A percentile compares a stretch with the other conserved stretches of the same genome.
Evolutionary conservation across 2,888 invertebrate species (phyloP).

Genomic region (Ichneumoninae sp.): DNA sequence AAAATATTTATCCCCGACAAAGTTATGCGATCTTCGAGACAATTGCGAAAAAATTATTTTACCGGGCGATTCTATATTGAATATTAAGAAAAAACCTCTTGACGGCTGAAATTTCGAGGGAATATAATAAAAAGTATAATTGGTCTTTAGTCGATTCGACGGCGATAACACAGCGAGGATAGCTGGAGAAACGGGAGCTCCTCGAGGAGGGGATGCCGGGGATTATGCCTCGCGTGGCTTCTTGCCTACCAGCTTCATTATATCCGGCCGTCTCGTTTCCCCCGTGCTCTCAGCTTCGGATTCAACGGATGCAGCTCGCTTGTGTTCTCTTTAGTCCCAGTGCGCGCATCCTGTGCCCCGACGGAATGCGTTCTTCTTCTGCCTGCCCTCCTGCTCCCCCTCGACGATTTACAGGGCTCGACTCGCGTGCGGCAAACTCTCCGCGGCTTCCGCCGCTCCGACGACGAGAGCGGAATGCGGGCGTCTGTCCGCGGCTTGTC

Average conservation of each 20-base stretch:
- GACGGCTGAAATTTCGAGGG: neutral
- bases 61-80: neutral
- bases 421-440: conserved; percentile 70
- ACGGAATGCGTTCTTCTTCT: conserved; percentile 74
- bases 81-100: neutral
- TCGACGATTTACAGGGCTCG: conserved; percentile 76
- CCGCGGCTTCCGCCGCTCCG: neutral
- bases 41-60: neutral
- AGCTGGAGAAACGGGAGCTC: neutral
- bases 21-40: no score
- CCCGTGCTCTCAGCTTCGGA: conserved; percentile 16
- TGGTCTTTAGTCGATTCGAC: neutral
- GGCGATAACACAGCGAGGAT: neutral
- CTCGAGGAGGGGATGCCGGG: neutral
- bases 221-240: conserved; percentile 44
- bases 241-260: conserved; percentile 69
- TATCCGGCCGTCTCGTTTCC: conserved; percentile 67
- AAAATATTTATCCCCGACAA: neutral
- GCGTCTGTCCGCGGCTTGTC: conserved; percentile 62
- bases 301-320: conserved; percentile 36
- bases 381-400: neutral
- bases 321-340: conserved; percentile 40
- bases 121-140: neutral
- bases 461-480: conserved; percentile 70
- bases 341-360: conserved; percentile 49